Conservation (phyloP, 2,113 vertebrate species). For the Rhynchomys soricoides region DNA sequence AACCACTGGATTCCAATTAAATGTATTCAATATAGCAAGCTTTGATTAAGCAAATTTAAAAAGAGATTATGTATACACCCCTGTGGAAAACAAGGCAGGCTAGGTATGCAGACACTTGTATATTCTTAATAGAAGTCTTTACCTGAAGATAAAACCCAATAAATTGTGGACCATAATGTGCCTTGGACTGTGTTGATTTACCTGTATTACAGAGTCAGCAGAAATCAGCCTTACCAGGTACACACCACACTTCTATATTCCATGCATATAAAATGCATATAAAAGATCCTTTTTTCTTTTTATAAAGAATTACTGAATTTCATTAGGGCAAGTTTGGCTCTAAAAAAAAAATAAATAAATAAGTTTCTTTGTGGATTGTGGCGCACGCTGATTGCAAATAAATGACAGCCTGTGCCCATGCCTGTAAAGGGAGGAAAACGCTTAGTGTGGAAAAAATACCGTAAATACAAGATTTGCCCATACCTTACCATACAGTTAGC, state of each 20-base stretch:
- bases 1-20: slow-evolving; percentile 87
- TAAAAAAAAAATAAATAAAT: slow-evolving; percentile 82
- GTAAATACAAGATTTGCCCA: slow-evolving; percentile 47
- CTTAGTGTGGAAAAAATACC: slow-evolving; percentile 70
- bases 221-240: slow-evolving; percentile 84
- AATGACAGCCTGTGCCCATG: slow-evolving; percentile 69
- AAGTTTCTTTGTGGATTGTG: slow-evolving; percentile 83
- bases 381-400: slow-evolving; percentile 77
- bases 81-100: slow-evolving; percentile 84
- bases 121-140: slow-evolving; percentile 86
- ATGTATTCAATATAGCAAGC: slow-evolving; percentile 87
- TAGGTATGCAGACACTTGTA: slow-evolving; percentile 80
- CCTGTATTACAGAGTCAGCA: slow-evolving; percentile 83
- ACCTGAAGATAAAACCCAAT: slow-evolving; percentile 87
- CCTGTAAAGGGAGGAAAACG: slow-evolving; percentile 75
- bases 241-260: slow-evolving; percentile 81
- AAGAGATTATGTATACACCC: slow-evolving; percentile 83
- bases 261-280: slow-evolving; percentile 80
- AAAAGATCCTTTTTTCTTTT: slow-evolving; percentile 82
- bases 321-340: slow-evolving; percentile 81
- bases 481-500: slow-evolving; percentile 59
- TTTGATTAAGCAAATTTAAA: slow-evolving; percentile 85
- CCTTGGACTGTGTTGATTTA: slow-evolving; percentile 84
- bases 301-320: slow-evolving; percentile 86
- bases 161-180: slow-evolving; percentile 83